Base-by-base conservation (phyloP, 2,888 invertebrate species). In the Oxyteleia sp. region DNA sequence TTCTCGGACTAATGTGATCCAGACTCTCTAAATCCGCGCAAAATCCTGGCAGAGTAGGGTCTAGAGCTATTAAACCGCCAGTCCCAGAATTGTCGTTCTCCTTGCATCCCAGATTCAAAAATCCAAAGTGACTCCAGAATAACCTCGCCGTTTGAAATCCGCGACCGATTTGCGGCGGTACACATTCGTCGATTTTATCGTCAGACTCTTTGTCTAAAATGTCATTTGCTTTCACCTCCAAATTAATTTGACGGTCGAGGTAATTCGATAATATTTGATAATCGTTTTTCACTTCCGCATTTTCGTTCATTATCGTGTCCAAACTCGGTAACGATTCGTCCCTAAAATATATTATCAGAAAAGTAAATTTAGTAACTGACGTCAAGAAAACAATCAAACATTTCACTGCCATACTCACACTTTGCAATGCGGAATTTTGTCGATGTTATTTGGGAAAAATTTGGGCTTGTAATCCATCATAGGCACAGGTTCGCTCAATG, bases 121-220 rank as follows among this genome's bases (percentile, higher is more conserved):
- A 97, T 0, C 99, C 99, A 93, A 99, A 98, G 93, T 99, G 98
- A 2, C 99, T 98, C 15, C 99, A 94, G 93, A 99, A 98, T 23
- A 99, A 94, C 59, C 99, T 95, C 0, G 99, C 98, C 0, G 99
- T 98, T 94, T 99, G 98, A 92, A 99, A 99, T 92, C 98, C 98
- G 71, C 98, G 97, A 87, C 97, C 97, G 2, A 97, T 96, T 1
- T 96, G 95, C 0, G 97, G 98, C 0, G 98, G 96, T 0, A 95
- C 94, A 86, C 97, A 97, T 91, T 98, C 98, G 10, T 96, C 96
- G 0, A 94, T 94, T 94, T 96, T 94, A 2, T 94, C 91, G 0
- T 90, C 85, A 0, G 79, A 29, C n/a, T 80, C 81, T 10, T 75
- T 87, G 90, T 88, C 94, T 93, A 80, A 90, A 90, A 68, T 94